These are phyloP conservation scores for Drosophila nigrodunni DNA, from an alignment of 1,140 invertebrate species.

Conservation along the genomic window DNA sequence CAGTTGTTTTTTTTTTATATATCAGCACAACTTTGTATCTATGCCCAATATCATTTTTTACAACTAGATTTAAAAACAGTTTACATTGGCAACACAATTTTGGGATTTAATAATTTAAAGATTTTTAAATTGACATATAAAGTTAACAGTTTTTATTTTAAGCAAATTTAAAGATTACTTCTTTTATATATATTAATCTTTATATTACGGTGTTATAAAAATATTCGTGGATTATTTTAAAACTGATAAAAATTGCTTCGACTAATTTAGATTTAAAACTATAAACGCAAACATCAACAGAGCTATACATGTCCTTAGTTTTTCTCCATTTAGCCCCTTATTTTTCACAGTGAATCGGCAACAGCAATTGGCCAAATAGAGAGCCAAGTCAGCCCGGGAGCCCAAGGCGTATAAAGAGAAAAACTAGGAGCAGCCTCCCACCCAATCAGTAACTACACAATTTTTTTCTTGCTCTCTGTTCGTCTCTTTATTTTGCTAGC, in stretches of 20 bases:
- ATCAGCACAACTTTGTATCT: neutral
- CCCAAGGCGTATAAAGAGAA: neutral
- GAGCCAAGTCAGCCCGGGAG: constrained; percentile 6
- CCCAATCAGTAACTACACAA: constrained; percentile 58
- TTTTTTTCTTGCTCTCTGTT: constrained; percentile 9
- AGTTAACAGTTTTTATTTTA: too few relatives aligned
- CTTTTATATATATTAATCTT: too few relatives aligned
- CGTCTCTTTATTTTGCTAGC: constrained; percentile 11
- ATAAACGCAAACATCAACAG: constrained; percentile 33
- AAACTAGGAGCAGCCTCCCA: constrained; percentile 47
- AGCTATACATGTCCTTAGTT: constrained; percentile 28
- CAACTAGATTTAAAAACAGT: too few relatives aligned
- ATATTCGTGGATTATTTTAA: too few relatives aligned
- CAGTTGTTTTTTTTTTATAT: neutral
- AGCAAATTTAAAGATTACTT: too few relatives aligned
- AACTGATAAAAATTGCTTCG: neutral
- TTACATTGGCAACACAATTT: too few relatives aligned
- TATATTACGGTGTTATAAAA: too few relatives aligned
- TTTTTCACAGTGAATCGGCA: constrained; percentile 10
- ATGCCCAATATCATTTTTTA: too few relatives aligned
- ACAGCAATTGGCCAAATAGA: constrained; percentile 21
- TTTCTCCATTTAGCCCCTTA: constrained; percentile 16
- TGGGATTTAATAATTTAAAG: too few relatives aligned
- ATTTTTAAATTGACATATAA: too few relatives aligned
- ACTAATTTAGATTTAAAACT: constrained; percentile 14